Conservation (phyloP, 1,140 invertebrate species). For the Sweltsa coloradensis region DNA sequence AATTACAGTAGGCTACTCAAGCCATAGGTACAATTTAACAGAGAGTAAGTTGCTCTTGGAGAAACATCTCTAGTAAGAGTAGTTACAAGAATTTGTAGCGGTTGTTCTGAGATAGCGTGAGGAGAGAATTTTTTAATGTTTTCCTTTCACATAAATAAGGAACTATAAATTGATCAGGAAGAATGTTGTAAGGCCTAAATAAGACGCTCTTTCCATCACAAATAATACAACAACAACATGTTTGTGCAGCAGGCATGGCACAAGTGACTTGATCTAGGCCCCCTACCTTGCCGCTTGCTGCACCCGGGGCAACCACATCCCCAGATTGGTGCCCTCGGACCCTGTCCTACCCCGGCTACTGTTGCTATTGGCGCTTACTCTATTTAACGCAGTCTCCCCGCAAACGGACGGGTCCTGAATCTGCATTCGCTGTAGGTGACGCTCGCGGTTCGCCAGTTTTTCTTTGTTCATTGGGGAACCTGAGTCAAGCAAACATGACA, state of each 20-base stretch:
- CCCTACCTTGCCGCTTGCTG: conserved; percentile 1
- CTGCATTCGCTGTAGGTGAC: conserved; percentile 48
- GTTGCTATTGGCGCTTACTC: conserved; percentile 48
- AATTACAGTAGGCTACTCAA: too few relatives aligned
- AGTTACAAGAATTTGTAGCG: too few relatives aligned
- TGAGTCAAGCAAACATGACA: conserved; percentile 25
- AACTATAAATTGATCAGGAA: too few relatives aligned
- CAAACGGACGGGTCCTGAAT: conserved; percentile 7
- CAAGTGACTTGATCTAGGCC: not conserved
- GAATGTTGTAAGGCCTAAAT: too few relatives aligned
- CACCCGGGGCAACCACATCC: not conserved
- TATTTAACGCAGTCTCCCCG: conserved; percentile 52
- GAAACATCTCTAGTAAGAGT: too few relatives aligned
- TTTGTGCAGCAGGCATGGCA: not conserved
- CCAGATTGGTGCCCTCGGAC: conserved; percentile 2
- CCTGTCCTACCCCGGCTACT: not conserved
- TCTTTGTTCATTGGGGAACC: conserved; percentile 65
- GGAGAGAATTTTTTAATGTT: too few relatives aligned
- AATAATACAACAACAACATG: too few relatives aligned
- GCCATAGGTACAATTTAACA: too few relatives aligned
- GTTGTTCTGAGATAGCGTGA: too few relatives aligned
- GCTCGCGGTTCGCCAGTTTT: conserved; percentile 56
- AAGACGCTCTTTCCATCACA: too few relatives aligned
- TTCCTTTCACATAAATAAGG: too few relatives aligned
- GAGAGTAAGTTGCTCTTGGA: too few relatives aligned